phyloP scores from a whole-genome alignment of 2,888 invertebrate species.

The Athripsodes cinereus region DNA sequence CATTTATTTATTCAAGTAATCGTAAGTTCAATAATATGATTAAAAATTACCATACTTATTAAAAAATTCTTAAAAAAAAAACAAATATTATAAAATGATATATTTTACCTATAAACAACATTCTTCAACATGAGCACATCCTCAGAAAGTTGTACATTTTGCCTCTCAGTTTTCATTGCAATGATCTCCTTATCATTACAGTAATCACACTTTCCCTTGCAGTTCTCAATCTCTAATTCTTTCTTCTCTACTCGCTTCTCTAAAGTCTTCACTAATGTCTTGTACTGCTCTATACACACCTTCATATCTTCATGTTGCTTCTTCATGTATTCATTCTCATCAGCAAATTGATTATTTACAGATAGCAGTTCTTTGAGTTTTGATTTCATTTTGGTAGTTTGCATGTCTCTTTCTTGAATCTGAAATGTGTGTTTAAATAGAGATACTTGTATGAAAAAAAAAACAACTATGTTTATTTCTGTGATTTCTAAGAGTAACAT shows the following conservation, averaged over 20 bases:
- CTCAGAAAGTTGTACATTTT: slow-evolving; percentile 54
- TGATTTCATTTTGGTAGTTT: slow-evolving; percentile 56
- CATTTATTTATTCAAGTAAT: too few relatives aligned
- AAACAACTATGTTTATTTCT: too few relatives aligned
- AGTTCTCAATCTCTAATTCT: slow-evolving; percentile 34
- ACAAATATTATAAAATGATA: not conserved
- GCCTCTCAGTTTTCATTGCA: slow-evolving; percentile 45
- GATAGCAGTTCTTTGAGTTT: slow-evolving; percentile 54
- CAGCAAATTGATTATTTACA: slow-evolving; percentile 55
- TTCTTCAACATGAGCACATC: slow-evolving; percentile 72
- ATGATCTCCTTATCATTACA: slow-evolving; percentile 48
- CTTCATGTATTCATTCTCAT: slow-evolving; percentile 55
- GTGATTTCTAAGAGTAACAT: too few relatives aligned
- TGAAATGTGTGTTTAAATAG: slow-evolving; percentile 31
- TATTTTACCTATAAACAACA: slow-evolving; percentile 59
- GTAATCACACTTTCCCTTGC: slow-evolving; percentile 35
- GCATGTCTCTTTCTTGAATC: slow-evolving; percentile 55
- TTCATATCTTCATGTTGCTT: slow-evolving; percentile 45
- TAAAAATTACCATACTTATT: too few relatives aligned
- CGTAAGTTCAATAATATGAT: too few relatives aligned
- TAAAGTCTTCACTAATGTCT: slow-evolving; percentile 44
- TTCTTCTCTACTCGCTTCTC: slow-evolving; percentile 40
- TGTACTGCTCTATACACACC: slow-evolving; percentile 49
- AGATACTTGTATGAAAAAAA: too few relatives aligned
- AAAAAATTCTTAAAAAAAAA: too few relatives aligned